Evolutionary conservation across 2,113 vertebrate genomes (phyloP).

Genomic region (Carollia perspicillata): DNA sequence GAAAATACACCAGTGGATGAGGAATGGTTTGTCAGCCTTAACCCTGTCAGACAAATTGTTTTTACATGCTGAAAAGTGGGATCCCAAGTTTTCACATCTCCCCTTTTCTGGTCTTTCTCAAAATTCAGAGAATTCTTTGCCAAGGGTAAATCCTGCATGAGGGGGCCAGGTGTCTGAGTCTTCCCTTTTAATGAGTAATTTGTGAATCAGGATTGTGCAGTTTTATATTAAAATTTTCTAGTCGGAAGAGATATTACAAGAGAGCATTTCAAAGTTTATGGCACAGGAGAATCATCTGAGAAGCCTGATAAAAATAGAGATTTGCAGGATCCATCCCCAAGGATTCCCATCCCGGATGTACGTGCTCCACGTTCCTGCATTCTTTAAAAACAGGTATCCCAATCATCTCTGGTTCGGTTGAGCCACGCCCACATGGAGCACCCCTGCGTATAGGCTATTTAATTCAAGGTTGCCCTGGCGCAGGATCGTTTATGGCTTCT

Average conservation of each 20-base stretch:
- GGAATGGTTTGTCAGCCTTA: background rate
- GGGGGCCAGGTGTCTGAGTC: background rate
- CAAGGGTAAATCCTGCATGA: background rate
- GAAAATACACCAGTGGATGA: background rate
- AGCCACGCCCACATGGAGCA: too few species aligned
- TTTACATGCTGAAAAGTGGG: background rate
- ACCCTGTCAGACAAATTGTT: background rate
- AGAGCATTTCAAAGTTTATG: background rate
- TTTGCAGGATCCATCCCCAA: background rate
- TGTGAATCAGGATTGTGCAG: background rate
- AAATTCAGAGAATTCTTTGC: background rate
- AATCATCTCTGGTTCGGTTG: background rate
- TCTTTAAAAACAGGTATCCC: background rate
- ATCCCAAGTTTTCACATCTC: background rate
- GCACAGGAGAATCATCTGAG: background rate
- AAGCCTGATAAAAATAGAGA: background rate
- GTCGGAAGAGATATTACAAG: background rate
- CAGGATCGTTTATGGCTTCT: background rate
- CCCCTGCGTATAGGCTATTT: background rate
- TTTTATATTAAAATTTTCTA: conserved; percentile 16
- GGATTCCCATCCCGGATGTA: background rate
- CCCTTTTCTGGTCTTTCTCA: background rate
- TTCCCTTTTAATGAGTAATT: background rate
- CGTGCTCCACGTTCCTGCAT: background rate
- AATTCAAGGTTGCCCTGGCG: background rate